Percentiles rank a stretch among this genome's conserved stretches.
Evolutionary conservation across 2,797 vertebrate genomes (phyloP).

Genomic region (Molossus alvarezi): DNA sequence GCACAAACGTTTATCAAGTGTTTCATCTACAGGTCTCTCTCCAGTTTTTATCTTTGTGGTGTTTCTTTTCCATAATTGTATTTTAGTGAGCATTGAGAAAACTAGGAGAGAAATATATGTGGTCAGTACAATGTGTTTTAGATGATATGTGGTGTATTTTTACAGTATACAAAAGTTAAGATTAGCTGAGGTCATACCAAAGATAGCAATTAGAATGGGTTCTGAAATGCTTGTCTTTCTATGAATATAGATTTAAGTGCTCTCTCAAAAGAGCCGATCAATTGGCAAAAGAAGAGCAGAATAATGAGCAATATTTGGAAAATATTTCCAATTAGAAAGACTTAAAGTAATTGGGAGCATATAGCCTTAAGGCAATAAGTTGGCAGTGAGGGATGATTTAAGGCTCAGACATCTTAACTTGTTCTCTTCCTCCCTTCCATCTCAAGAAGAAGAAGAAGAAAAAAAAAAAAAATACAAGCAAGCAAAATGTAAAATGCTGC

Average conservation of each 20-base stretch:
- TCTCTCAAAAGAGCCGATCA: slow-evolving; percentile 36
- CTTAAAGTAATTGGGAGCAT: slow-evolving; percentile 43
- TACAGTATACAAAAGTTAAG: slow-evolving; percentile 14
- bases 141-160: not conserved
- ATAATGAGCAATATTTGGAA: slow-evolving; percentile 64
- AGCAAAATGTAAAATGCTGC: not conserved
- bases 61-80: not conserved
- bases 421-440: not conserved
- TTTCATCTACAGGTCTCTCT: not conserved
- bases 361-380: not conserved
- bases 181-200: not conserved
- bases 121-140: slow-evolving; percentile 11
- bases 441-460: no score
- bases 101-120: not conserved
- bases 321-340: slow-evolving; percentile 57
- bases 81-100: not conserved
- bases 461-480: slow-evolving; percentile 1
- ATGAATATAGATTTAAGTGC: slow-evolving; percentile 27
- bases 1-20: not conserved
- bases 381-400: not conserved
- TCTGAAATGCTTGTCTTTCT: not conserved
- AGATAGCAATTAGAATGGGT: not conserved
- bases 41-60: not conserved
- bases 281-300: slow-evolving; percentile 61
- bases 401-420: not conserved